Percentiles rank a stretch among this genome's conserved stretches.
Evolutionary conservation across 1,140 invertebrate genomes (phyloP).

Genomic region (Tetramorium parvispinum): DNA sequence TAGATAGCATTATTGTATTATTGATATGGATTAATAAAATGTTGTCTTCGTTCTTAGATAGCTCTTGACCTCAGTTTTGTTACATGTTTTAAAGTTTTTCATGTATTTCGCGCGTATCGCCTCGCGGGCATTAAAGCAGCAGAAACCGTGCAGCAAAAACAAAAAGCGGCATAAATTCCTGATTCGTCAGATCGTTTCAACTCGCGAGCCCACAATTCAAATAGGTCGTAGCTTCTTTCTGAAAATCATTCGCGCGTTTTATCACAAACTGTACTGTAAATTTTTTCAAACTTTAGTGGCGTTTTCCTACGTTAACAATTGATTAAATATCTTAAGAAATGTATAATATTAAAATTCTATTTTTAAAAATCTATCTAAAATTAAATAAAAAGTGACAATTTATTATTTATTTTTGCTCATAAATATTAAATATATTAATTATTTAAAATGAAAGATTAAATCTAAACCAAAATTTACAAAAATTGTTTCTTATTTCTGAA

Average conservation of each 20-base stretch:
- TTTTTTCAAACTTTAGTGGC: background rate
- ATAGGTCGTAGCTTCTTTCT: background rate
- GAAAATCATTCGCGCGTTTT: background rate
- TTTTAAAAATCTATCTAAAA: too few relatives aligned
- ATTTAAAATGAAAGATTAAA: background rate
- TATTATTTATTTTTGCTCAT: background rate
- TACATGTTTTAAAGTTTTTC: slow-evolving; percentile 11
- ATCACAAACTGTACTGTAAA: background rate
- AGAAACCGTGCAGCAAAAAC: background rate
- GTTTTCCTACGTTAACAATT: background rate
- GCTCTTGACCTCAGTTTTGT: slow-evolving; percentile 21
- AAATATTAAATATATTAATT: background rate
- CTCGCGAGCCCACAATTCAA: background rate
- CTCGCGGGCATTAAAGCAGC: background rate
- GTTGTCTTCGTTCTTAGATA: slow-evolving; percentile 10
- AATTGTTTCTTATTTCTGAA: background rate
- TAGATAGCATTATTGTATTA: slow-evolving; percentile 18
- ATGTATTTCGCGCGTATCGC: background rate
- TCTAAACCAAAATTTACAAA: too few relatives aligned
- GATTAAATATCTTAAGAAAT: too few relatives aligned
- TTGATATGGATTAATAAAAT: slow-evolving; percentile 11
- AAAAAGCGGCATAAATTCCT: background rate
- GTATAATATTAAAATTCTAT: too few relatives aligned
- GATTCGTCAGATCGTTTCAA: background rate
- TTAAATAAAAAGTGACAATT: too few relatives aligned